A percentile compares a stretch with the other conserved stretches of the same genome.
phyloP scores from a whole-genome alignment of 2,797 vertebrate species.

The Catharus ustulatus region DNA sequence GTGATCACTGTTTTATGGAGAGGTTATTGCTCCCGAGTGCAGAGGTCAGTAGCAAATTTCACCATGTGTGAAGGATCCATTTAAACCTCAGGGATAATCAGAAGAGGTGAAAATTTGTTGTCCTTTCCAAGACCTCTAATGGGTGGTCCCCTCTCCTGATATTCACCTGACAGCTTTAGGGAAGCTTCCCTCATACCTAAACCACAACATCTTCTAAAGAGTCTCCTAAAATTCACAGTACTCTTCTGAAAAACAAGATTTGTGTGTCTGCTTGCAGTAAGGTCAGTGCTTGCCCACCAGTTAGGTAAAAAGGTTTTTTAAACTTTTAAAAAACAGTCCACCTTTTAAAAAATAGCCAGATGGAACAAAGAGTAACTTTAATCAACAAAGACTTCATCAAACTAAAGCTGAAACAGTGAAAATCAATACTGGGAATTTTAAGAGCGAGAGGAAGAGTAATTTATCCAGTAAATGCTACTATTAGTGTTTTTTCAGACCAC shows the following conservation, averaged over 20 bases:
- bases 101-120: background rate
- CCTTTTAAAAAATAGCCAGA: background rate
- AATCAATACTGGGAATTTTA: background rate
- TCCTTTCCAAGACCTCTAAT: background rate
- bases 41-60: background rate
- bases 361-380: background rate
- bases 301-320: background rate
- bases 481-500: background rate
- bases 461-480: background rate
- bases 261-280: background rate
- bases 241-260: background rate
- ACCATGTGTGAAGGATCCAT: background rate
- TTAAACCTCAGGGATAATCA: background rate
- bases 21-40: rapidly evolving
- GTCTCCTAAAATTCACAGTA: background rate
- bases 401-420: background rate
- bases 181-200: background rate
- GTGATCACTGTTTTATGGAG: background rate
- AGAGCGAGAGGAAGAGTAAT: background rate
- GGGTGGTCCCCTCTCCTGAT: background rate
- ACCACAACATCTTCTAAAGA: background rate
- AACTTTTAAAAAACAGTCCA: background rate
- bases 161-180: background rate
- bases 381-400: background rate
- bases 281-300: background rate